A percentile compares a stretch with the other conserved stretches of the same genome.
These are phyloP conservation scores for Amazonetta brasiliensis DNA, from an alignment of 2,797 vertebrate species.

Conservation along the genomic window DNA sequence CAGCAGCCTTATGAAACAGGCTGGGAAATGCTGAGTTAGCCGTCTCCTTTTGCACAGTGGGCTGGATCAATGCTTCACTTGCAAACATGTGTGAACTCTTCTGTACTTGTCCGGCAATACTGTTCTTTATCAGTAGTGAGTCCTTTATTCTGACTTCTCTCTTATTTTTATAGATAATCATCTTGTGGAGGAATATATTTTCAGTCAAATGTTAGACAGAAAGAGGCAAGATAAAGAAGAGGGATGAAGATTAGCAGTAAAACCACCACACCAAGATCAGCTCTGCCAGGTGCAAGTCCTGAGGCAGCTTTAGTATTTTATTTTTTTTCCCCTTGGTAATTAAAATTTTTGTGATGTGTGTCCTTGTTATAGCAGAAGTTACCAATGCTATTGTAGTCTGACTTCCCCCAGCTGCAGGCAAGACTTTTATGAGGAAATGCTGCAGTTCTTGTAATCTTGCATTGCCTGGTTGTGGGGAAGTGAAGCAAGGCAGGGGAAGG, in stretches of 20 bases:
- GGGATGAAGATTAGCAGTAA: background rate
- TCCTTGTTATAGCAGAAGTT: slow-evolving; percentile 15
- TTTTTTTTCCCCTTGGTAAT: background rate
- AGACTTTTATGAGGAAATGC: slow-evolving; percentile 9
- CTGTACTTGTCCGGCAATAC: background rate
- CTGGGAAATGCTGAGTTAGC: background rate
- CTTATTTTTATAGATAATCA: background rate
- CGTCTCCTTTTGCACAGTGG: background rate
- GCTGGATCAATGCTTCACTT: fast-evolving
- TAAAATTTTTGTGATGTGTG: background rate
- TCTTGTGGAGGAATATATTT: background rate
- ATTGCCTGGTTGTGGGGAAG: background rate
- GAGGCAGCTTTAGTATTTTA: background rate
- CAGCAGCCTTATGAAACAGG: background rate
- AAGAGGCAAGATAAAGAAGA: background rate
- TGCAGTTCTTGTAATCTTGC: background rate
- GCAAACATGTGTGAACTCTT: background rate
- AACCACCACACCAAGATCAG: background rate
- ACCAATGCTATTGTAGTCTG: background rate
- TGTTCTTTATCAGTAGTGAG: background rate
- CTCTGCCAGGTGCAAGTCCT: background rate
- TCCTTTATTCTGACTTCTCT: background rate
- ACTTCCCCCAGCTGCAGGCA: slow-evolving; percentile 32
- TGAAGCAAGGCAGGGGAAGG: background rate
- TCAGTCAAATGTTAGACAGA: background rate